Evolutionary conservation across 2,797 vertebrate genomes (phyloP).

Genomic region (Zenarchopterus dispar): DNA sequence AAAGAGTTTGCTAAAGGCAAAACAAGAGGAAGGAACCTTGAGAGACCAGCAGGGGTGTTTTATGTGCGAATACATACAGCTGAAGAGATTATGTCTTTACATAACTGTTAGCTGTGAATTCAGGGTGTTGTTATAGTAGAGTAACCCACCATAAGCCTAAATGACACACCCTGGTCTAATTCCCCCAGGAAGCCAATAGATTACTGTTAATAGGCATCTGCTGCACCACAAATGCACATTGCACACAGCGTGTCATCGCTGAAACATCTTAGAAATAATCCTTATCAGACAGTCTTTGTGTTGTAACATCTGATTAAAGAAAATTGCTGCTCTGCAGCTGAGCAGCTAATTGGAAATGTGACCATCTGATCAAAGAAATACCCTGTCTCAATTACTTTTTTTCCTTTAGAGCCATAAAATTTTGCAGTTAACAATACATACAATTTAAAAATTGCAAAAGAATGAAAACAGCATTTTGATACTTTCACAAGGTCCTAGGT

Average conservation of each 20-base stretch:
- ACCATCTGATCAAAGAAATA: slow-evolving; percentile 80
- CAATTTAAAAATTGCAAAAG: not conserved
- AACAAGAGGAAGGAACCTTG: slow-evolving; percentile 54
- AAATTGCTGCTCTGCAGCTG: slow-evolving; percentile 84
- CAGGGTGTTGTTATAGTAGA: slow-evolving; percentile 39
- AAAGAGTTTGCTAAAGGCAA: slow-evolving; percentile 69
- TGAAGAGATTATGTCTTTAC: slow-evolving; percentile 36
- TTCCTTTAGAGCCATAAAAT: slow-evolving; percentile 30
- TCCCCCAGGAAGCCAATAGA: slow-evolving; percentile 66
- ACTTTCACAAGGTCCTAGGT: no score
- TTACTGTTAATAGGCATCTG: slow-evolving; percentile 70
- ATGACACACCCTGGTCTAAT: slow-evolving; percentile 43
- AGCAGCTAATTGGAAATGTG: slow-evolving; percentile 91
- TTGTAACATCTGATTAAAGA: slow-evolving; percentile 85
- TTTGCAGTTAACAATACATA: slow-evolving; percentile 19
- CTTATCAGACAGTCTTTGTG: slow-evolving; percentile 86
- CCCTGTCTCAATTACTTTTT: slow-evolving; percentile 67
- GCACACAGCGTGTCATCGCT: slow-evolving; percentile 82
- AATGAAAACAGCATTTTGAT: no score
- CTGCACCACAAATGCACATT: slow-evolving; percentile 57
- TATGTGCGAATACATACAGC: slow-evolving; percentile 39
- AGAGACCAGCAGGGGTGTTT: slow-evolving; percentile 36
- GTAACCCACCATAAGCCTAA: slow-evolving; percentile 55
- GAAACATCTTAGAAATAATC: slow-evolving; percentile 87
- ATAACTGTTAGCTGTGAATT: slow-evolving; percentile 41